Conservation (phyloP, 2,888 invertebrate genomes). For the Anodontia alba region DNA sequence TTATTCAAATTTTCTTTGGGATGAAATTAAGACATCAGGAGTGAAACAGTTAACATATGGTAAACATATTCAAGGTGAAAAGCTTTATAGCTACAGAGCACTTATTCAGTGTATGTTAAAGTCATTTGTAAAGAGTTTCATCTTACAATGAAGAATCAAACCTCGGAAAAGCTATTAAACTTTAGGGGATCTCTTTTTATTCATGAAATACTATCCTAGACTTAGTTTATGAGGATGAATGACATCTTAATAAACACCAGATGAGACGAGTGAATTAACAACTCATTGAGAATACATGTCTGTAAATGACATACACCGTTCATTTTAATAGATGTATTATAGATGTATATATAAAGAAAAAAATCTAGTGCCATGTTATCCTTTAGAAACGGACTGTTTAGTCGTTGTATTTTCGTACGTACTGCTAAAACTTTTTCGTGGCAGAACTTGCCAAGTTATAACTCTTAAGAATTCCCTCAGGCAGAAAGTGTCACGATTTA, state of each 20-base stretch:
- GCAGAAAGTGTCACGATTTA: too few relatives aligned
- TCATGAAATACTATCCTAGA: background rate
- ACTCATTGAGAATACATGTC: background rate
- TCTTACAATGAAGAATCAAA: conserved; percentile 2
- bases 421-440: too few relatives aligned
- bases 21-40: conserved; percentile 27
- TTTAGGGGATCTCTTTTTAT: background rate
- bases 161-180: conserved; percentile 4
- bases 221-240: background rate
- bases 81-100: background rate
- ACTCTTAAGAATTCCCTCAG: too few relatives aligned
- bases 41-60: background rate
- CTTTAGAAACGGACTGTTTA: too few relatives aligned
- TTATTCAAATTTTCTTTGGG: conserved; percentile 26
- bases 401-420: too few relatives aligned
- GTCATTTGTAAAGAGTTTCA: conserved; percentile 10
- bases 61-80: background rate
- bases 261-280: background rate
- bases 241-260: background rate
- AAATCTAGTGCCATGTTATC: too few relatives aligned
- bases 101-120: conserved; percentile 11
- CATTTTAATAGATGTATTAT: too few relatives aligned
- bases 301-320: too few relatives aligned
- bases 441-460: too few relatives aligned
- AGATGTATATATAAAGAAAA: too few relatives aligned